Conservation (phyloP, 1,140 invertebrate genomes). For the Aradophagus sp. region DNA sequence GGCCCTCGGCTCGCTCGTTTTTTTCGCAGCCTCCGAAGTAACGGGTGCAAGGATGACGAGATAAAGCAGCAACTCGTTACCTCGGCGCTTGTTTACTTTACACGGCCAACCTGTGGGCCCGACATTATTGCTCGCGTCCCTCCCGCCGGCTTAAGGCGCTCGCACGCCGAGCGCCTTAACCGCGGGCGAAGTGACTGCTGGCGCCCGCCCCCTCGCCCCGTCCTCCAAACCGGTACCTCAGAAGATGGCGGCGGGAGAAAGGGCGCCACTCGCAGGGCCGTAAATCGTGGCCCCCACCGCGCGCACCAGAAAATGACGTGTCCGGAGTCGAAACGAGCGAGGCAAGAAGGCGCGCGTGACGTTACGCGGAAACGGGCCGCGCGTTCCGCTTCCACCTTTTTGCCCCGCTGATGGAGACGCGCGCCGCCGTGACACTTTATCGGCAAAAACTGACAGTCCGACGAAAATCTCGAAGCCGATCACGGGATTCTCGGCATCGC, state of each 20-base stretch:
- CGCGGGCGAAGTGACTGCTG: conserved; percentile 10
- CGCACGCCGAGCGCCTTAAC: conserved; percentile 3
- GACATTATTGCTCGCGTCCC: conserved; percentile 31
- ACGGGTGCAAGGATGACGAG: conserved; percentile 44
- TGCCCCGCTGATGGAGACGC: background rate
- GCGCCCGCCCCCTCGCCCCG: conserved; percentile 18
- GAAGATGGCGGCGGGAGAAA: conserved; percentile 50
- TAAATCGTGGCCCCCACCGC: conserved; percentile 43
- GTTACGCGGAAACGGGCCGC: conserved; percentile 19
- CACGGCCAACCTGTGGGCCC: conserved; percentile 43
- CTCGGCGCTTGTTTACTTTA: conserved; percentile 47
- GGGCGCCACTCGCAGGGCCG: conserved; percentile 42
- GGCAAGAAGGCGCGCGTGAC: conserved; percentile 22
- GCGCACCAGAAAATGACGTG: conserved; percentile 45
- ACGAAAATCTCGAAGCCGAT: too few species aligned
- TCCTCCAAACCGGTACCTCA: conserved; percentile 39
- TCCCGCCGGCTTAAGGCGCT: background rate
- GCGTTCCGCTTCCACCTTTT: background rate
- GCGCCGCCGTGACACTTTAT: background rate
- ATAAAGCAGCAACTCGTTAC: conserved; percentile 49
- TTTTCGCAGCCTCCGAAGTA: too few species aligned
- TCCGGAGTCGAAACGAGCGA: conserved; percentile 38
- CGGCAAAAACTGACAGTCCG: background rate
- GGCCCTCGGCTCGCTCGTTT: too few species aligned
- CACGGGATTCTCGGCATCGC: too few species aligned